Conservation (phyloP, 30 jellyfish, hydroid and myxozoan species). For the Pelagia noctiluca region DNA sequence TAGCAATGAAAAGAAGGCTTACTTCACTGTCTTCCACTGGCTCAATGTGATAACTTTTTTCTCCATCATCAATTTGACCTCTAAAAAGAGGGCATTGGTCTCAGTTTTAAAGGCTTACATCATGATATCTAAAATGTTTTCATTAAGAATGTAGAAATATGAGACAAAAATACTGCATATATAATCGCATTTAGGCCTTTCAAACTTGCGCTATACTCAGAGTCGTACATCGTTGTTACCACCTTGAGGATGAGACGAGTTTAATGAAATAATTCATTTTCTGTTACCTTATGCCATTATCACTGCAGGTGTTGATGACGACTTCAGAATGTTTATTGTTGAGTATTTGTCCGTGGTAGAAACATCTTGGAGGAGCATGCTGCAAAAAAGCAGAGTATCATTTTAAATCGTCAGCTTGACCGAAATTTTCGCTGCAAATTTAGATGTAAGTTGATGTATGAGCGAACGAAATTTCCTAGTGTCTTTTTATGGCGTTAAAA, state of each 20-base stretch:
- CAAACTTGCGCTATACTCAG: not conserved
- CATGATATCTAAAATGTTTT: too few relatives aligned
- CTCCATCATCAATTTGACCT: slow-evolving; percentile 44
- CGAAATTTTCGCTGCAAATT: not conserved
- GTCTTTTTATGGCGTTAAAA: not conserved
- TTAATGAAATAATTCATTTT: not conserved
- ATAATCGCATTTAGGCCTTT: not conserved
- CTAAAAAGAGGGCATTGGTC: slow-evolving; percentile 1
- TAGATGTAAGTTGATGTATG: not conserved
- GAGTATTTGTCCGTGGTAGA: slow-evolving; percentile 46
- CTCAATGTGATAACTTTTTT: slow-evolving; percentile 19
- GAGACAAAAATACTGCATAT: not conserved
- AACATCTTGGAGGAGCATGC: slow-evolving; percentile 60
- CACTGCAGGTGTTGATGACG: slow-evolving; percentile 46
- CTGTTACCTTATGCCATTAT: slow-evolving; percentile 54
- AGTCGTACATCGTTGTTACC: not conserved
- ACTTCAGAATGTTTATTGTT: slow-evolving; percentile 46
- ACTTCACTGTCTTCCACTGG: slow-evolving; percentile 39
- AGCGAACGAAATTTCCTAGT: not conserved
- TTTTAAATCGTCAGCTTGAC: not conserved
- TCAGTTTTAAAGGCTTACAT: not conserved
- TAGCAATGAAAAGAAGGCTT: not conserved
- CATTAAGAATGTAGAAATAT: not conserved
- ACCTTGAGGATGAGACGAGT: not conserved
- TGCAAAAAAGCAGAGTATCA: not conserved